Evolutionary conservation across 2,888 invertebrate genomes (phyloP), one percentile per base, ranked within the genome.

Genomic region (Ceramica pisi): DNA sequence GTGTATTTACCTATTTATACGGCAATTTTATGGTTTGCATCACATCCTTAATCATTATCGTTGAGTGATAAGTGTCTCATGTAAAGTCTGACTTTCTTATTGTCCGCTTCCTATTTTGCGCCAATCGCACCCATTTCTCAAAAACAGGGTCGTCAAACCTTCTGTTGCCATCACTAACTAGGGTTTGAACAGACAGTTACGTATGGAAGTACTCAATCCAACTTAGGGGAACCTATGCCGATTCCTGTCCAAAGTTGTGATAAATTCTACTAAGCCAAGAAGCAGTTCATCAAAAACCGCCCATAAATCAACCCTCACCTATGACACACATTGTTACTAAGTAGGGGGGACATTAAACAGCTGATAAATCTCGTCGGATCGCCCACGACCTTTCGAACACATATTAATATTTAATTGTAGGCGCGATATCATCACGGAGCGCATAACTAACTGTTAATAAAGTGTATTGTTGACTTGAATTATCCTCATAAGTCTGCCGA

Each of bases 331-430:
- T 92, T 89, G 90, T 90, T 89, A 89, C 87, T 83, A 89, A 86
- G 88, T 85, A 87, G 67, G 75, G 78, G 71, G 80, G 71, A 70
- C 81, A 73, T 70, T 87, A 86, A 87, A 87, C 83, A 86, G 81
- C 84, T 82, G 86, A 93, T 94, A 94, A 94, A 94, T 94, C 90
- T 86, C 86, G 81, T 84, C 73, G 77, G 75, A 82, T 87, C 93
- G 92, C 93, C 92, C 90, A 92, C 92, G 90, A 89, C 88, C 91
- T 90, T 88, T 91, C 91, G 89, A 93, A 91, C 92, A 90, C 92
- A 89, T 93, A 95, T 95, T 95, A 94, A 94, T 94, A 95, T 95
- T 95, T 95, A 95, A 95, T 95, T 95, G 94, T 95, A 92, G 92
- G 92, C 90, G 92, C 92, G 95, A 96, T 95, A 95, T 94, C 92